Conservation (phyloP, 2,113 vertebrate genomes). For the Emydura subglobosa region DNA sequence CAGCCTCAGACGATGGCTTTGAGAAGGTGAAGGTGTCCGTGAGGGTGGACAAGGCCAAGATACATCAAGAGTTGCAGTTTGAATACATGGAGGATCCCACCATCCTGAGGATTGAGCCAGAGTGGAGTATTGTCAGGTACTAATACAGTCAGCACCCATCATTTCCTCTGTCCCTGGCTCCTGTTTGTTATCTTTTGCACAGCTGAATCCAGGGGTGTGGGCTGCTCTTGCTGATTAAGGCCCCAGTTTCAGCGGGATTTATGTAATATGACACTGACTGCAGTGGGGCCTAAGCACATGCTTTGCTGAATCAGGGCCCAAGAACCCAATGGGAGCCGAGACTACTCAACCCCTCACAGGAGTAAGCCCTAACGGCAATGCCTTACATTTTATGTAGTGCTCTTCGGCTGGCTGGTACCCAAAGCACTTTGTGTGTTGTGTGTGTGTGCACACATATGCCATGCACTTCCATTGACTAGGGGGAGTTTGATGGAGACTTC, state of each 20-base stretch:
- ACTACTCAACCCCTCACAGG: background rate
- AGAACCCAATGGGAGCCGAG: background rate
- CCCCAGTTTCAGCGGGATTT: background rate
- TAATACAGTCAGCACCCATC: background rate
- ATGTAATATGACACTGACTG: background rate
- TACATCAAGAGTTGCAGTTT: slow-evolving; percentile 91
- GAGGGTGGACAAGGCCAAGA: slow-evolving; percentile 92
- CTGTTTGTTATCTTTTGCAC: background rate
- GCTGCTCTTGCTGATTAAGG: background rate
- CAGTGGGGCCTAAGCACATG: background rate
- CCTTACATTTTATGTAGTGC: background rate
- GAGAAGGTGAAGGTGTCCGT: slow-evolving; percentile 91
- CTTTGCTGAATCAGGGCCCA: background rate
- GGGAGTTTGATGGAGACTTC: background rate
- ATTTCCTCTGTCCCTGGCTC: background rate
- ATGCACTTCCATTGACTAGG: background rate
- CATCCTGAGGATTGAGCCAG: slow-evolving; percentile 92
- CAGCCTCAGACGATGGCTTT: slow-evolving; percentile 85
- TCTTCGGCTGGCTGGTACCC: background rate
- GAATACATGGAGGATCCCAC: slow-evolving; percentile 96
- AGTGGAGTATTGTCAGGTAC: slow-evolving; percentile 98
- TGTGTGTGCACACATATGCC: background rate
- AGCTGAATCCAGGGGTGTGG: background rate
- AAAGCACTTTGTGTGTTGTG: background rate
- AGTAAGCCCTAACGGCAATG: background rate